Evolutionary conservation across 2,113 vertebrate species (phyloP).

Genomic region (Mystacornis crossleyi): DNA sequence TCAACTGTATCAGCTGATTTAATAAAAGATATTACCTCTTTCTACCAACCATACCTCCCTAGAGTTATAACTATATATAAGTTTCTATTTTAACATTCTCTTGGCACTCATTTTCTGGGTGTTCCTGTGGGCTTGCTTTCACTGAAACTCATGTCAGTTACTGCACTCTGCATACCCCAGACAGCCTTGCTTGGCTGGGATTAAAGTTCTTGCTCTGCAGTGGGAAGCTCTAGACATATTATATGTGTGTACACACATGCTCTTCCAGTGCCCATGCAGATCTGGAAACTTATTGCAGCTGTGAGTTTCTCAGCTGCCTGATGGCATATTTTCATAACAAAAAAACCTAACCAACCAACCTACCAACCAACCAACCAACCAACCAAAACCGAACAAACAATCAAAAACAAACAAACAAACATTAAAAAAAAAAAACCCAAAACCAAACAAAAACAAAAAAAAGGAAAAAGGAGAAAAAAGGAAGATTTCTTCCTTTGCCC

Average conservation of each 20-base stretch:
- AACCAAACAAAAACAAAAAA: background rate
- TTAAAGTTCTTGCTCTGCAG: background rate
- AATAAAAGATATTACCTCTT: slow-evolving; percentile 31
- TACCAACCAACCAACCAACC: background rate
- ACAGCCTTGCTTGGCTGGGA: background rate
- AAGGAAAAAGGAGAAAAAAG: no score
- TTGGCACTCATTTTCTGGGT: background rate
- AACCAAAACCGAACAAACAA: background rate
- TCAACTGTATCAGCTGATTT: background rate
- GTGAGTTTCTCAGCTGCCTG: background rate
- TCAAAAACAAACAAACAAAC: background rate
- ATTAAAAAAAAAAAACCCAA: no score
- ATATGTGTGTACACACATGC: no score
- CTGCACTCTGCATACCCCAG: background rate
- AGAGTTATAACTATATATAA: background rate
- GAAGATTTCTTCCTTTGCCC: background rate
- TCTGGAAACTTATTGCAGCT: background rate
- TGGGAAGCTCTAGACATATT: background rate
- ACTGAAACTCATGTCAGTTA: background rate
- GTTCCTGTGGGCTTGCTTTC: background rate
- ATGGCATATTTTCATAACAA: background rate
- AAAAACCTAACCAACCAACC: background rate
- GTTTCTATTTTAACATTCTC: slow-evolving; percentile 29
- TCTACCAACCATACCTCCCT: background rate
- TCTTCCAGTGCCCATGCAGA: background rate